A percentile compares a stretch with the other conserved stretches of the same genome.
These are phyloP conservation scores for Lepetodrilus schrolli DNA, from an alignment of 2,888 invertebrate genomes.

Conservation along the genomic window DNA sequence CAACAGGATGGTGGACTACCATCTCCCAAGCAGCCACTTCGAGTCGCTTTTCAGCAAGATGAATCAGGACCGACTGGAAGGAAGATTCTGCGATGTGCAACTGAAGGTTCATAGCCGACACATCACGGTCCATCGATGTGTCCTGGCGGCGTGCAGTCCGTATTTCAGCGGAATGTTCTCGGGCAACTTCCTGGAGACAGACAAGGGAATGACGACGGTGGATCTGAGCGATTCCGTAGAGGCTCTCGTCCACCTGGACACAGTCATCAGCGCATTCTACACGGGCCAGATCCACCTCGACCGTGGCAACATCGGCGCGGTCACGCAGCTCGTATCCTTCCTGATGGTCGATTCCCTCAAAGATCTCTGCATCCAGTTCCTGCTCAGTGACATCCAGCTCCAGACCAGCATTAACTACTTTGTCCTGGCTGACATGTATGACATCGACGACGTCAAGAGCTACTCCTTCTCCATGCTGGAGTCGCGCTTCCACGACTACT, in stretches of 20 bases:
- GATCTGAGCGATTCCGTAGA: conserved; percentile 28
- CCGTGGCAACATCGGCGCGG: conserved; percentile 11
- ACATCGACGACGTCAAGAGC: conserved; percentile 11
- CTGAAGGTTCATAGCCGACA: conserved; percentile 13
- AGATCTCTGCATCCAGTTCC: conserved; percentile 23
- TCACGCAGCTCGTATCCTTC: conserved; percentile 29
- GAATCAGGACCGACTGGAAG: conserved; percentile 28
- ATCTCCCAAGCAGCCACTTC: conserved; percentile 20
- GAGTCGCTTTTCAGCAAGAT: conserved; percentile 17
- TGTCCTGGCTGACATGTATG: conserved; percentile 31
- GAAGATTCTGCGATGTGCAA: conserved; percentile 31
- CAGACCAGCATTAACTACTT: conserved; percentile 29
- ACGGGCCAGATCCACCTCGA: conserved; percentile 27
- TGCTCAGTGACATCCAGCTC: conserved; percentile 3
- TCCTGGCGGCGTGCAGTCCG: conserved; percentile 32
- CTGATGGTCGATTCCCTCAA: conserved; percentile 31
- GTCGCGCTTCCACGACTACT: conserved; percentile 35
- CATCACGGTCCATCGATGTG: conserved; percentile 30
- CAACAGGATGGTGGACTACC: conserved; percentile 8
- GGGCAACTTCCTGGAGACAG: conserved; percentile 31
- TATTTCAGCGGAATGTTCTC: conserved; percentile 36
- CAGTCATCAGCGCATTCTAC: conserved; percentile 30
- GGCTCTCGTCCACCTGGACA: conserved; percentile 26
- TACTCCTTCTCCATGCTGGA: conserved; percentile 19
- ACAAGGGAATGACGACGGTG: conserved; percentile 26